Evolutionary conservation across 2,113 vertebrate genomes (phyloP).

Genomic region (Formicarius rufipectus): DNA sequence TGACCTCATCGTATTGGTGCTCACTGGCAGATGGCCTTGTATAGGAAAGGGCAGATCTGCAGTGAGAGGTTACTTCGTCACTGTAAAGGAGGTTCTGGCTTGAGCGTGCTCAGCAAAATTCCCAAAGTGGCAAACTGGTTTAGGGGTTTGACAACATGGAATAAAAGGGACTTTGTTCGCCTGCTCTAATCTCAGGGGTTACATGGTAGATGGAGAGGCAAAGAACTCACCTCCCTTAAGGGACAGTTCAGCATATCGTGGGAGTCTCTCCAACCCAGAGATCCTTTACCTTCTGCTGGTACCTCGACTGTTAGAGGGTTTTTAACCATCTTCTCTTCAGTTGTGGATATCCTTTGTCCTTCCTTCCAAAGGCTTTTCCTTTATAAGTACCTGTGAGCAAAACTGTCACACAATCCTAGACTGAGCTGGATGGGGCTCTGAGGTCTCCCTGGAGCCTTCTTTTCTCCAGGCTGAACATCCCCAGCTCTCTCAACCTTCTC

Average conservation of each 20-base stretch:
- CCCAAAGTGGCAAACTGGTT: background rate
- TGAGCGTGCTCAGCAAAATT: background rate
- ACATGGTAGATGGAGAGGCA: background rate
- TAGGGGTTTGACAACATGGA: background rate
- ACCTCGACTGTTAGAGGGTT: background rate
- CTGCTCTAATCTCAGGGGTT: accelerated
- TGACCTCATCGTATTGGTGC: background rate
- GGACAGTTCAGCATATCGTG: background rate
- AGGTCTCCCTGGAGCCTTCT: background rate
- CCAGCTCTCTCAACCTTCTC: background rate
- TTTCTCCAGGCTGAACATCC: background rate
- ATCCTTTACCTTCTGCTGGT: background rate
- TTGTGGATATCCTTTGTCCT: background rate
- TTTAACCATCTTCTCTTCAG: background rate
- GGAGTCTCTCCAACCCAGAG: background rate
- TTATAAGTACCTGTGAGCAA: background rate
- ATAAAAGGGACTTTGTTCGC: background rate
- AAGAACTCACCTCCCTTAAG: background rate
- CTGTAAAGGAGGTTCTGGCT: background rate
- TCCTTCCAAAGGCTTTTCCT: background rate
- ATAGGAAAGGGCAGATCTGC: background rate
- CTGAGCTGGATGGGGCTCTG: background rate
- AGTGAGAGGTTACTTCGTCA: background rate
- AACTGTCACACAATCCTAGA: background rate
- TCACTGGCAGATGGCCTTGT: background rate